Conservation (phyloP, 2,113 vertebrate genomes). For the Poeciliopsis retropinna region DNA sequence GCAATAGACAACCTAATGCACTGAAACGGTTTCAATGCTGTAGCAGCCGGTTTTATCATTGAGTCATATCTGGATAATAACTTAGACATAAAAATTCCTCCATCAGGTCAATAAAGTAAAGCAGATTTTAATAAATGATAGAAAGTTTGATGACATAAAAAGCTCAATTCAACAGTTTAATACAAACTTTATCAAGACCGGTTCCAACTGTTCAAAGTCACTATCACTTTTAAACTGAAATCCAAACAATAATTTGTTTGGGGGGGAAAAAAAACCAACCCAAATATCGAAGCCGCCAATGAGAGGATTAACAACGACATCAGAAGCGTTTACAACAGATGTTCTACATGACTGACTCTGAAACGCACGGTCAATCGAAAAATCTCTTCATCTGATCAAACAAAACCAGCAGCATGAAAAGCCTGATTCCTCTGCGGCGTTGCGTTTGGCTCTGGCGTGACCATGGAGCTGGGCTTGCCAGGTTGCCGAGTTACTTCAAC, state of each 20-base stretch:
- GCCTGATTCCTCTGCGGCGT: slow-evolving; percentile 44
- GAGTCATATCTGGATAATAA: neutral
- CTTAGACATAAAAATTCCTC: neutral
- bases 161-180: slow-evolving; percentile 20
- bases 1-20: neutral
- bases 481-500: slow-evolving; percentile 14
- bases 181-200: slow-evolving; percentile 53
- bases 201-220: slow-evolving; percentile 55
- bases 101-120: no score
- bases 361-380: slow-evolving; percentile 69
- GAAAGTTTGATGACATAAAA: neutral
- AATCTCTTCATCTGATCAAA: slow-evolving; percentile 71
- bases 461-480: slow-evolving; percentile 28
- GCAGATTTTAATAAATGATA: neutral
- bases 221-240: slow-evolving; percentile 63
- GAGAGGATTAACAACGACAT: slow-evolving; percentile 50
- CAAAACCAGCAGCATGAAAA: slow-evolving; percentile 54
- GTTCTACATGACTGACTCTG: slow-evolving; percentile 50
- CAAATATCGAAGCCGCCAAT: slow-evolving; percentile 47
- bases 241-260: slow-evolving; percentile 64
- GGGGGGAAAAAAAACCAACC: slow-evolving; percentile 34
- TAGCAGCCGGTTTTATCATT: neutral
- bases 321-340: slow-evolving; percentile 58
- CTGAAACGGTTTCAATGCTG: neutral
- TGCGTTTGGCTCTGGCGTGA: slow-evolving; percentile 32